phyloP scores from a whole-genome alignment of 2,113 vertebrate species.

The Eclectus roratus region DNA sequence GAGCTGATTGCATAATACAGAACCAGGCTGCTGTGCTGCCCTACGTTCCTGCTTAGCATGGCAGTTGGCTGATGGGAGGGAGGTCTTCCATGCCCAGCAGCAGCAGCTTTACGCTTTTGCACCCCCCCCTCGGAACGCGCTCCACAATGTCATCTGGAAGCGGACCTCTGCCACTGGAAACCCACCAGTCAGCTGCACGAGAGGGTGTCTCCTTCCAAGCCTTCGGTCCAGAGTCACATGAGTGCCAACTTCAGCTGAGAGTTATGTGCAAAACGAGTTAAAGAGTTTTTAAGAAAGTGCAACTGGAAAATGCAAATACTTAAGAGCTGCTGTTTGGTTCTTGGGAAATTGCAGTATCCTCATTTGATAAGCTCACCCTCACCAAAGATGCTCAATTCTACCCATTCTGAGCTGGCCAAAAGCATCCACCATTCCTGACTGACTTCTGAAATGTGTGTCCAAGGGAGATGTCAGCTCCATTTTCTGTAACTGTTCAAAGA shows the following conservation, averaged over 20 bases:
- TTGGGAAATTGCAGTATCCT: conserved; percentile 80
- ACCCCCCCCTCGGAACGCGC: not conserved
- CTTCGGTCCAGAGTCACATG: conserved; percentile 35
- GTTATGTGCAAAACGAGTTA: conserved; percentile 77
- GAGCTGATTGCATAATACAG: conserved; percentile 31
- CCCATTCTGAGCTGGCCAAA: conserved; percentile 31
- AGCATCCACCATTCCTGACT: not conserved
- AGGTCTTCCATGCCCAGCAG: conserved; percentile 63
- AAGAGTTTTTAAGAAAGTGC: conserved; percentile 28
- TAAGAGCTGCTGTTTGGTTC: conserved; percentile 64
- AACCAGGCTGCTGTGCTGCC: conserved; percentile 36
- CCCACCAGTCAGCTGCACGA: conserved; percentile 23
- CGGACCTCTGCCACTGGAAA: conserved; percentile 15
- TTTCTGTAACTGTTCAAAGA: not conserved
- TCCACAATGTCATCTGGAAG: conserved; percentile 38
- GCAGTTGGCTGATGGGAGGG: too few species aligned
- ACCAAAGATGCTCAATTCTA: conserved; percentile 10
- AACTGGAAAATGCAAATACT: conserved; percentile 68
- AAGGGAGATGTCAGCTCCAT: not conserved
- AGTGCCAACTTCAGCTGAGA: conserved; percentile 59
- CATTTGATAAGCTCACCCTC: conserved; percentile 48
- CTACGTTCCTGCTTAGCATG: conserved; percentile 22
- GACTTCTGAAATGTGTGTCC: conserved; percentile 12
- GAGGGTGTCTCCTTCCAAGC: conserved; percentile 27
- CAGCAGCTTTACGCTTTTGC: conserved; percentile 62